These are phyloP conservation scores for Odontamblyopus rebecca DNA, from an alignment of 2,797 vertebrate genomes.

Conservation along the genomic window DNA sequence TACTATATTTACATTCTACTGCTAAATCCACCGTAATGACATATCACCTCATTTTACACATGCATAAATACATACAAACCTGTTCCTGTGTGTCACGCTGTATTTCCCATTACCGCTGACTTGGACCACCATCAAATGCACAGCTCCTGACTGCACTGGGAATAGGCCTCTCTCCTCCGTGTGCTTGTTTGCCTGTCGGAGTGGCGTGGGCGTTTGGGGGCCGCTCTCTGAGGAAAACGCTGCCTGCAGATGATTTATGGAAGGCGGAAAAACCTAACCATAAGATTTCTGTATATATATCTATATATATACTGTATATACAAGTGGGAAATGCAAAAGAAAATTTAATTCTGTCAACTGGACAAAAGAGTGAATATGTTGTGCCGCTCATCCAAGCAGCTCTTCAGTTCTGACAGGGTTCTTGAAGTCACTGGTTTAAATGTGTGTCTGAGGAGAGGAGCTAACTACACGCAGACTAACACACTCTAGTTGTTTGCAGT, in stretches of 20 bases:
- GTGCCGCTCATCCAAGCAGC: too few relatives aligned
- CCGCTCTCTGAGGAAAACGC: constrained; percentile 48
- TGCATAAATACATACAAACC: background rate
- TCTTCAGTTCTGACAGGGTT: too few relatives aligned
- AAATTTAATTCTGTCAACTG: too few relatives aligned
- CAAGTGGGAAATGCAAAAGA: background rate
- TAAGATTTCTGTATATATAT: constrained; percentile 49
- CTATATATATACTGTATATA: constrained; percentile 40
- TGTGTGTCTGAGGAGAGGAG: too few relatives aligned
- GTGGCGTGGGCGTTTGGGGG: constrained; percentile 13
- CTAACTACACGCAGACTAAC: too few relatives aligned
- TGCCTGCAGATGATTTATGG: constrained; percentile 66
- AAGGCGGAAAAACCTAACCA: constrained; percentile 52
- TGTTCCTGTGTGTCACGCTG: background rate
- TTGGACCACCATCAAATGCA: background rate
- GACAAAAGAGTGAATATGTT: too few relatives aligned
- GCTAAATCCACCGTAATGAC: background rate
- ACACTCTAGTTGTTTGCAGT: too few relatives aligned
- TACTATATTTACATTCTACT: background rate
- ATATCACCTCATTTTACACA: background rate
- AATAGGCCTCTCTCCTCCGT: background rate
- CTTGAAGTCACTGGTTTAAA: too few relatives aligned
- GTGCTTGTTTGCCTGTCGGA: constrained; percentile 4
- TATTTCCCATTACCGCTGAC: background rate
- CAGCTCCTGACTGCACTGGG: constrained; percentile 9